Percentiles rank a stretch among this genome's conserved stretches.
These are phyloP conservation scores for Solenopsis invicta DNA, from an alignment of 1,140 invertebrate species.

Conservation along the genomic window DNA sequence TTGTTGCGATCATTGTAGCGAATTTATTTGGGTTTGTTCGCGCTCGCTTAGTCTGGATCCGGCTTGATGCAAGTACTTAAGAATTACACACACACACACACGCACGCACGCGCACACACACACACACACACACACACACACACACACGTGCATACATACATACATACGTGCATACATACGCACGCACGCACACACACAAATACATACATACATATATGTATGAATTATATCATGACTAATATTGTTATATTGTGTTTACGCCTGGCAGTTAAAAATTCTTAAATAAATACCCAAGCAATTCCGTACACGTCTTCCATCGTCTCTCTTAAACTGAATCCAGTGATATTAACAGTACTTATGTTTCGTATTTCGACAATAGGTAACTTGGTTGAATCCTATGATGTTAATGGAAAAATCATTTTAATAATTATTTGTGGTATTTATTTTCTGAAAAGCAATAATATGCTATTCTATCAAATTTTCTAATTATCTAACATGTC, in stretches of 20 bases:
- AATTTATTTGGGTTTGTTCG: background rate
- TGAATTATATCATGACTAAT: background rate
- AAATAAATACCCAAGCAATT: constrained; percentile 61
- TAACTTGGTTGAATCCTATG: constrained; percentile 65
- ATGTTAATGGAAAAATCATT: constrained; percentile 24
- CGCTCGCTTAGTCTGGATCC: background rate
- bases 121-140: too few relatives aligned
- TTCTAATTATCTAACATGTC: background rate
- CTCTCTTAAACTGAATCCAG: constrained; percentile 61
- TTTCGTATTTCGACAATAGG: constrained; percentile 32
- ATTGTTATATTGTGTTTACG: background rate
- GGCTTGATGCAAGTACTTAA: background rate
- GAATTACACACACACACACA: too few relatives aligned
- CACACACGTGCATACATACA: too few relatives aligned
- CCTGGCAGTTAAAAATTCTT: background rate
- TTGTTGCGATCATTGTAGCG: background rate
- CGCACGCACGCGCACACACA: too few relatives aligned
- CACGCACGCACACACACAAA: too few relatives aligned
- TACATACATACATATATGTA: too few relatives aligned
- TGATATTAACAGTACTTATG: constrained; percentile 59
- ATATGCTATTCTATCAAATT: background rate
- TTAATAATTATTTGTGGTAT: constrained; percentile 25
- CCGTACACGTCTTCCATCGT: constrained; percentile 41
- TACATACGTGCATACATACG: too few relatives aligned
- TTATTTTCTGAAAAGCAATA: background rate